Evolutionary conservation across 2,888 invertebrate species (phyloP), one percentile per base, ranked within the genome.

Genomic region (Lasioglossum figueresi): DNA sequence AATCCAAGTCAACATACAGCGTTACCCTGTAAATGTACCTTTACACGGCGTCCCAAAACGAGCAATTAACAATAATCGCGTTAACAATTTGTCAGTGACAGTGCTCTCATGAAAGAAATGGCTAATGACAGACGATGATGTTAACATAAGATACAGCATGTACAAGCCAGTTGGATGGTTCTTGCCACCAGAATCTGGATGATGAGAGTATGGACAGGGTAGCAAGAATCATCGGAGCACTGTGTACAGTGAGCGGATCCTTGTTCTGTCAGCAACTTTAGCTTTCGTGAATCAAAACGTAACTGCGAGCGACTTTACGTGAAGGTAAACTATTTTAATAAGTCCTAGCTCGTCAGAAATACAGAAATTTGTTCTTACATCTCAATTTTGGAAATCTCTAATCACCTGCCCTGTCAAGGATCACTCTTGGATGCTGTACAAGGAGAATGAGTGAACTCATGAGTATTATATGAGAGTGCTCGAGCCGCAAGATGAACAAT

Each of bases 11-110:
- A 59, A 73, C 45, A 31, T n/a, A 70, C 37, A 70, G 23, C 12
- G 76, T 76, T 70, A 73, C 31, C 74, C 48, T 77, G 78, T 52
- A 70, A 81, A 81, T 19, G 52, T 82, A 76, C 31, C 45, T 40
- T 79, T 19, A 37, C 45, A 45, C 56, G 76, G 72, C 34, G 8
- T 72, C n/a, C 73, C 23, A 27, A 31, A 59, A 81, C 63, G 75
- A 81, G 56, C 48, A 68, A 72, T 68, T n/a, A 73, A 68, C 66
- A 37, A 70, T 77, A 16, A 48, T 59, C 43, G 4, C 70, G 34
- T 82, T 75, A 81, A 48, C 59, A 72, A 75, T 70, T 70, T 14
- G 12, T 40, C 31, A 45, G 31, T 48, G 70, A 75, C 48, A 63
- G 45, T 70, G 31, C 0, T 59, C 48, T 31, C 52, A 23, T 37